A percentile compares a stretch with the other conserved stretches of the same genome.
phyloP scores from a whole-genome alignment of 2,888 invertebrate genomes.

The Nephrotoma flavescens region DNA sequence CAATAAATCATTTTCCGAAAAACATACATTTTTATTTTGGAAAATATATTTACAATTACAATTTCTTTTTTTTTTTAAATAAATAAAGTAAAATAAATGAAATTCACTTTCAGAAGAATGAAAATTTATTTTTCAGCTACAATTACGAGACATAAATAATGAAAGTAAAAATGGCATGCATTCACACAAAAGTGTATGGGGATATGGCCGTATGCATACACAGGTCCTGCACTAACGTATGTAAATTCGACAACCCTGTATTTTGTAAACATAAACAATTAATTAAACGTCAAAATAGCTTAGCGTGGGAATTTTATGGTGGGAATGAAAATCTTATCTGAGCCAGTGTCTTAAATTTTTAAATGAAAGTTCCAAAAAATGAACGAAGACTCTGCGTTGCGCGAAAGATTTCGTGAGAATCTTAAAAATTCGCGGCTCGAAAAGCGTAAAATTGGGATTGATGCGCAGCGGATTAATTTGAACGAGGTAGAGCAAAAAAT shows the following conservation, averaged over 20 bases:
- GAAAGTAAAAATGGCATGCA: no score
- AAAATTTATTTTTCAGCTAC: no score
- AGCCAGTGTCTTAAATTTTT: background rate
- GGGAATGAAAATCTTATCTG: background rate
- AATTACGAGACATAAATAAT: no score
- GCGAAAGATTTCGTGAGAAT: conserved; percentile 21
- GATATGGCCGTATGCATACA: no score
- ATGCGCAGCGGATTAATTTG: conserved; percentile 24
- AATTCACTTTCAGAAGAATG: no score
- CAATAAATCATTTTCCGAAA: no score
- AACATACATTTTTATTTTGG: no score
- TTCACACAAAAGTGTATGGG: no score
- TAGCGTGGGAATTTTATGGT: background rate
- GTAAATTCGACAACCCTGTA: background rate
- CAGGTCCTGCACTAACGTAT: background rate
- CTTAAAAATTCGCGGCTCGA: conserved; percentile 18
- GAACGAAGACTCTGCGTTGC: conserved; percentile 7
- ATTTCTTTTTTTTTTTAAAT: no score
- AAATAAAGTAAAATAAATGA: no score
- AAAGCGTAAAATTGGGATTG: conserved; percentile 18
- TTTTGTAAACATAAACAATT: background rate
- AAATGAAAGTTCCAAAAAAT: background rate
- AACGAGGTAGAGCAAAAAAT: conserved; percentile 23
- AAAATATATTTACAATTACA: no score
- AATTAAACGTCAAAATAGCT: background rate